Evolutionary conservation across 2,797 vertebrate genomes (phyloP), one percentile per base, ranked within the genome.

Genomic region (Paedocypris micromegethes): DNA sequence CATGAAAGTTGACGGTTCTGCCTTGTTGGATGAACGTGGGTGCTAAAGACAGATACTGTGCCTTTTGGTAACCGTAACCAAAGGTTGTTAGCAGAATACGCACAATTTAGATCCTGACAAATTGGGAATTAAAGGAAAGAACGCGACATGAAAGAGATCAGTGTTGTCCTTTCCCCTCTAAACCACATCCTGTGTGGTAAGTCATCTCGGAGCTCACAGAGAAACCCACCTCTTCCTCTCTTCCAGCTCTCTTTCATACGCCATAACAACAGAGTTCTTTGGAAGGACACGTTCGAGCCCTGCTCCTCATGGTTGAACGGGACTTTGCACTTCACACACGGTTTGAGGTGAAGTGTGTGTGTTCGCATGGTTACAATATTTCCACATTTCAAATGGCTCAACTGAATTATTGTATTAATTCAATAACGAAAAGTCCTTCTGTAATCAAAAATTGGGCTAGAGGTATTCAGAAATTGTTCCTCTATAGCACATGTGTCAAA

Each of bases 161-260:
- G 73, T 73, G 79, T 75, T 81, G 82, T 88, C 82, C 40, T 84
- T 81, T 77, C 66, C 72, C 66, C 68, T 79, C 70, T 70, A 72
- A 82, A 82, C 88, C 88, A 88, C 88, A 88, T 89, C 86, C 86
- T 86, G 81, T 88, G 84, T 77, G 86, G 86, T 83, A 54, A 74
- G 80, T 82, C 81, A 81, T 71, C 83, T 75, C 79, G 74, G 83
- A 74, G 69, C 74, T 66, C 66, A 68, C 71, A 72, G 72, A 76
- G 60, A 58, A 57, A 51, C 48, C 61, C 59, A 57, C 72, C 71
- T 67, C 64, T 55, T 71, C 48, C 63, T 51, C 58, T 40, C 62
- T 51, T 74, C 37, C 54, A 58, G 8, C 73, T 80, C 64, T 63
- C 72, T 55, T 56, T 75, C 64, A 72, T 40, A 66, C 65, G 64